Evolutionary conservation across 2,797 vertebrate genomes (phyloP).

Genomic region (Galagoides demidoff): DNA sequence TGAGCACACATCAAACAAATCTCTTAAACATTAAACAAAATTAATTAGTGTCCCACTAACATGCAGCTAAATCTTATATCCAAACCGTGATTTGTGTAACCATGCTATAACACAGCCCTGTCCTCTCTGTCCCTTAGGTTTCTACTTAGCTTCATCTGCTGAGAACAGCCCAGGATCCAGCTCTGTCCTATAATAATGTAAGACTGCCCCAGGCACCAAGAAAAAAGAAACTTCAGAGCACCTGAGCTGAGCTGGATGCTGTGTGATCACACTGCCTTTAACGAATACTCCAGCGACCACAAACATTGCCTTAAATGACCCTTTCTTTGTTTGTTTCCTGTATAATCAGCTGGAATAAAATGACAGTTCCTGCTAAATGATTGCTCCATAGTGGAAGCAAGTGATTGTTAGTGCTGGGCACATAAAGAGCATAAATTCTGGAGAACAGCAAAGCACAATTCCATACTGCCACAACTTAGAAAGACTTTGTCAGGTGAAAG

Average conservation of each 20-base stretch:
- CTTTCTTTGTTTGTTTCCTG: slow-evolving; percentile 24
- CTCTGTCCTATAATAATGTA: not conserved
- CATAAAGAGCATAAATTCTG: not conserved
- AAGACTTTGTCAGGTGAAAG: not conserved
- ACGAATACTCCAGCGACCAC: not conserved
- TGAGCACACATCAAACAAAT: not conserved
- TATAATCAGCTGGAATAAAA: not conserved
- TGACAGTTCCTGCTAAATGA: not conserved
- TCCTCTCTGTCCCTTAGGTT: not conserved
- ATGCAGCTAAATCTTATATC: not conserved
- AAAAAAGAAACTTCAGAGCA: not conserved
- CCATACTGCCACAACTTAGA: not conserved
- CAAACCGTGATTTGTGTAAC: not conserved
- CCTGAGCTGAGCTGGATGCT: not conserved
- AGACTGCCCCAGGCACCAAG: not conserved
- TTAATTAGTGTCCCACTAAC: not conserved
- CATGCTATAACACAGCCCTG: not conserved
- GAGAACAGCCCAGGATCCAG: not conserved
- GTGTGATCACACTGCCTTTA: not conserved
- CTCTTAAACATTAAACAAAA: not conserved
- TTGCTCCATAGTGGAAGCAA: not conserved
- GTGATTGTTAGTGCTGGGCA: not conserved
- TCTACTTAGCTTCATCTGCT: not conserved
- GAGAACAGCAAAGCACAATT: not conserved
- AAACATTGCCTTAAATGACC: not conserved